A percentile compares a stretch with the other conserved stretches of the same genome.
Conservation (phyloP, 2,888 invertebrate genomes). For the Itoplectis maculator region DNA sequence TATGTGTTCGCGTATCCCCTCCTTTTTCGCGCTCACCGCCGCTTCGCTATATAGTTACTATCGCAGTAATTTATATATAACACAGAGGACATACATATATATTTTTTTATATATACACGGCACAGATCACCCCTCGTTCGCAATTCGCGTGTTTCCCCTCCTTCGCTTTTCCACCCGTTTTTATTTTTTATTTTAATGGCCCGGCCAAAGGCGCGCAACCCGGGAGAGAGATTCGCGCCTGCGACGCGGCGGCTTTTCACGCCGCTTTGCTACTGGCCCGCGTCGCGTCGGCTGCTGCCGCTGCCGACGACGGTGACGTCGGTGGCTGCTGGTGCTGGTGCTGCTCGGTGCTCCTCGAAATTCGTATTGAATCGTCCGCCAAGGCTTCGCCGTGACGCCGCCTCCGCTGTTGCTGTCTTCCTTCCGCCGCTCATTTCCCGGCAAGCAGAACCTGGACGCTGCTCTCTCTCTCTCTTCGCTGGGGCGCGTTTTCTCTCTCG, state of each 20-base stretch:
- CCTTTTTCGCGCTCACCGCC: neutral
- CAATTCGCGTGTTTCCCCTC: neutral
- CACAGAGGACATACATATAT: too few species aligned
- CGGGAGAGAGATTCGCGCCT: conserved; percentile 50
- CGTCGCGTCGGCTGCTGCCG: conserved; percentile 22
- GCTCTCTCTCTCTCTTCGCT: conserved; percentile 20
- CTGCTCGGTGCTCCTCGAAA: conserved; percentile 43
- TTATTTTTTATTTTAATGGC: conserved; percentile 48
- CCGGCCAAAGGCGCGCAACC: conserved; percentile 41
- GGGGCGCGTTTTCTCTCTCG: conserved; percentile 19
- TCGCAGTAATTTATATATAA: conserved; percentile 3
- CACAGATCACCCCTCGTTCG: too few species aligned
- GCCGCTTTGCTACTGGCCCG: conserved; percentile 1
- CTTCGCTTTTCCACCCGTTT: neutral
- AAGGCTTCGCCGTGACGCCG: conserved; percentile 25
- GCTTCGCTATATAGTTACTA: conserved; percentile 23
- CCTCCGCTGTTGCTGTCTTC: conserved; percentile 19
- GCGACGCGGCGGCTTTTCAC: conserved; percentile 43
- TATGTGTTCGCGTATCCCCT: neutral
- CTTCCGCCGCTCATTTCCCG: conserved; percentile 46
- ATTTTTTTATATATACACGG: neutral
- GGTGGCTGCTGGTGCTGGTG: too few species aligned
- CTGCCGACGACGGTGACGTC: conserved; percentile 25
- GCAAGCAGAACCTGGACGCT: too few species aligned
- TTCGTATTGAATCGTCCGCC: conserved; percentile 60